Evolutionary conservation across 2,888 invertebrate species (phyloP).

Genomic region (Acanthococcus lagerstroemiae): DNA sequence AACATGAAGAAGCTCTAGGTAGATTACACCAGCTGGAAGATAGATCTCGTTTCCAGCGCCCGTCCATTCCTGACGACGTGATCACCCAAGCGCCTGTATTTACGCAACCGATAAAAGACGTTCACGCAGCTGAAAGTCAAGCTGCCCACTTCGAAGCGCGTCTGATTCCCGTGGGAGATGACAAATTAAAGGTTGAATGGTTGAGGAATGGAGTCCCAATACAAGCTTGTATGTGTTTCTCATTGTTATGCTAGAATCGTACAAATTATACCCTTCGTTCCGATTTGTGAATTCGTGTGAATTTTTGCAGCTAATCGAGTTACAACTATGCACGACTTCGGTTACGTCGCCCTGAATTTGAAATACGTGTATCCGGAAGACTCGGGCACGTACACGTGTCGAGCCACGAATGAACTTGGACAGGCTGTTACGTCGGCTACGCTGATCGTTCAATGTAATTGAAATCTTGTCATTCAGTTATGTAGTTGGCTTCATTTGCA

Average conservation of each 20-base stretch:
- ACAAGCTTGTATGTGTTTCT: constrained; percentile 60
- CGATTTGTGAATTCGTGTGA: background rate
- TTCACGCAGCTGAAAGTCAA: constrained; percentile 77
- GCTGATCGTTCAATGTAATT: constrained; percentile 73
- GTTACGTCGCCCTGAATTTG: constrained; percentile 90
- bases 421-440: constrained; percentile 92
- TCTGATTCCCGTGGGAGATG: constrained; percentile 87
- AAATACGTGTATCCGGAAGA: constrained; percentile 92
- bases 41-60: constrained; percentile 60
- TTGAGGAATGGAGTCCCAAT: constrained; percentile 82
- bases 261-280: background rate
- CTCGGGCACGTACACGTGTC: constrained; percentile 91
- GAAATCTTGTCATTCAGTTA: constrained; percentile 25
- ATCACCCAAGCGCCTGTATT: constrained; percentile 84
- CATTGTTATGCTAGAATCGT: too few relatives aligned
- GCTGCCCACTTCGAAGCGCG: constrained; percentile 90
- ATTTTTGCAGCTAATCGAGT: constrained; percentile 62
- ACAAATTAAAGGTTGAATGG: constrained; percentile 88
- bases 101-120: constrained; percentile 79
- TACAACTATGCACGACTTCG: constrained; percentile 94
- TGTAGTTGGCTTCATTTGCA: background rate
- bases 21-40: constrained; percentile 75
- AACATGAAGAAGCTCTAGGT: constrained; percentile 74
- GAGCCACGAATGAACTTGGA: constrained; percentile 83
- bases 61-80: constrained; percentile 63